phyloP scores from a whole-genome alignment of 2,113 vertebrate genomes.

The Dromiciops gliroides region DNA sequence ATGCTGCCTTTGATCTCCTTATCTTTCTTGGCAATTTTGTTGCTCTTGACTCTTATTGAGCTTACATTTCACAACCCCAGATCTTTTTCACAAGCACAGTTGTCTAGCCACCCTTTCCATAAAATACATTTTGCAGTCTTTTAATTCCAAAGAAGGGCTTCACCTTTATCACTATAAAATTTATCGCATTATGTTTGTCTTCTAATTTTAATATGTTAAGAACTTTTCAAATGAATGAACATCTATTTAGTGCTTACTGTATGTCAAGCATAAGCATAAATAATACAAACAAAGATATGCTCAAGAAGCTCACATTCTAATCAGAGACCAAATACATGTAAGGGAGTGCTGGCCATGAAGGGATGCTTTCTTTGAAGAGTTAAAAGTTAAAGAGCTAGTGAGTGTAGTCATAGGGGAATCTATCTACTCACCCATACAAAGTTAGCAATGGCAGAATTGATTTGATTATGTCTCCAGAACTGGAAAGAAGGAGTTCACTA shows the following conservation, averaged over 20 bases:
- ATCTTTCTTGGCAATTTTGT: not conserved
- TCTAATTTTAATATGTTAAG: not conserved
- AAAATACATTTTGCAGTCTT: not conserved
- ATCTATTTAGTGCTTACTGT: not conserved
- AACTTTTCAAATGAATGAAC: not conserved
- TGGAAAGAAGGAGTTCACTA: not conserved
- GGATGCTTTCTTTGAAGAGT: not conserved
- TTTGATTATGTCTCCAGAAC: not conserved
- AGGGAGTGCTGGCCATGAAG: not conserved
- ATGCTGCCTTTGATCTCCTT: not conserved
- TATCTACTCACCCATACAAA: not conserved
- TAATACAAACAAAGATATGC: not conserved
- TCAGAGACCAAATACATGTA: not conserved
- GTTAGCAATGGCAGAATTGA: not conserved
- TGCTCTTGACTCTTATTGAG: not conserved
- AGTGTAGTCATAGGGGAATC: not conserved
- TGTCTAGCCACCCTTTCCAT: not conserved
- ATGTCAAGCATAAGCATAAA: not conserved
- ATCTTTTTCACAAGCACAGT: not conserved
- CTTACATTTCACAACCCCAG: not conserved
- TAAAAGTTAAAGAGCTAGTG: not conserved
- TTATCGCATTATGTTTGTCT: not conserved
- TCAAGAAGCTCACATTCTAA: not conserved
- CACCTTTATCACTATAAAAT: not conserved
- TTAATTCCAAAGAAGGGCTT: not conserved